Base-by-base conservation (phyloP, 1,140 invertebrate genomes). In the Ptiloglossa arizonensis region DNA sequence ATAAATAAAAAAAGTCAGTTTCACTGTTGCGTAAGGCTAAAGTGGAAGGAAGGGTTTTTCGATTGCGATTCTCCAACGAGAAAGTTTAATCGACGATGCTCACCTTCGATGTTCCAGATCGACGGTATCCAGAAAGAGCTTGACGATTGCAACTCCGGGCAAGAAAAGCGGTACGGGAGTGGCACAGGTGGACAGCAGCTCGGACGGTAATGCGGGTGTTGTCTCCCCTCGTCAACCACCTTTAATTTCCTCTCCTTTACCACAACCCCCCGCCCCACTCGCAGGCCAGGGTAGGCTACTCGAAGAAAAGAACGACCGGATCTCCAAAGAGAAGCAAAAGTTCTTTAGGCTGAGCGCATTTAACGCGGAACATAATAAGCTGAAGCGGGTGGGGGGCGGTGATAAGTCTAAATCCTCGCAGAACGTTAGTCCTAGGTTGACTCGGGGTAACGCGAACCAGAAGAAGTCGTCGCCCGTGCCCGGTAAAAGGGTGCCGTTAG, bases 291-390 rank as follows among this genome's bases (percentile, higher is more conserved):
- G 90, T 88, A 89, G 89, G 87, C 89, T 91, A 82, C 93, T 93
- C 86, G 93, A 94, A 86, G 94, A 95, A 88, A 94, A 93, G 88
- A 94, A 94, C 89, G 96, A 96, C 91, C 94, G 94, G 86, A 96
- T 97, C 93, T 96, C 96, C 60, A 96, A 96, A 93, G 96, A 96
- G 92, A 97, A 97, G 93, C 96, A 96, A 93, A 97, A 96, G 91
- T 97, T 97, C 93, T 97, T 97, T 93, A 94, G 96, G 90, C 93
- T 95, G 87, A 96, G 95, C 84, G 95, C 95, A 68, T 96, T 96
- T 88, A 96, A 96, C 89, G 91, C 93, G 24, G 93, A 92, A 66
- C 93, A 94, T 81, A 90, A 87, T 81, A 92, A 92, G 75, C 63
- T 91, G 50, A 93, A 93, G 86, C 89, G 91, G 86, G 91, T 89